Base-by-base conservation (phyloP, 2,888 invertebrate species). In the Automeris io region DNA sequence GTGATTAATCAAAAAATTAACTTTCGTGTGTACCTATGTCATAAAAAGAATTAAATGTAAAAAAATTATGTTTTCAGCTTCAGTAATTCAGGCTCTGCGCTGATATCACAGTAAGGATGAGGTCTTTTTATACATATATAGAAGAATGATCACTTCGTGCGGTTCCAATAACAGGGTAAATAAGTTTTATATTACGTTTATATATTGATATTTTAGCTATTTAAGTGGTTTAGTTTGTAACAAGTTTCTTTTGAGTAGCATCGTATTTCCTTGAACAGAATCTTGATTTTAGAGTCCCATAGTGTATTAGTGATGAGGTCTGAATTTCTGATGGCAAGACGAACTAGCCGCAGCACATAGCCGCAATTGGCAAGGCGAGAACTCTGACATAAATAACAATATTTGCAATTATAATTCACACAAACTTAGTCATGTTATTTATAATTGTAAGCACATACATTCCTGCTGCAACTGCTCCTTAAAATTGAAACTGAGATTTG, bases 361-460 rank as follows among this genome's bases (percentile, higher is more conserved):
- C 32, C 37, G 23, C 32, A 23, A 18, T 18, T 18, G 32, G 23
- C 23, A 19, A 26, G 35, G 34, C 24, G 18, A 36, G 18, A 18
- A 32, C 23, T 18, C 37, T 37, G 26, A 40, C 35, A 37, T 37
- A 37, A 32, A 37, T 37, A 32, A 31, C 23, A 8, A 22, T 32
- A 29, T 29, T 29, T 29, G 29, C 29, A 29, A 29, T 29, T 29
- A 29, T 29, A 29, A 29, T 29, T 29, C 5, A 16, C 8, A 16
- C 31, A 23, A 23, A 26, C 16, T 23, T 37, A 45, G 32, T 38
- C 41, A 35, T 37, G 29, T 37, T 13, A 32, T 51, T 45, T 33
- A 33, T 32, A 13, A 57, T 44, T 53, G 40, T 37, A 43, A 45
- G 39, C 45, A 55, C 43, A 51, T 26, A 22, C 31, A 42, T 6